These are phyloP conservation scores for Pholis gunnellus DNA, from an alignment of 2,113 vertebrate species.

Conservation along the genomic window DNA sequence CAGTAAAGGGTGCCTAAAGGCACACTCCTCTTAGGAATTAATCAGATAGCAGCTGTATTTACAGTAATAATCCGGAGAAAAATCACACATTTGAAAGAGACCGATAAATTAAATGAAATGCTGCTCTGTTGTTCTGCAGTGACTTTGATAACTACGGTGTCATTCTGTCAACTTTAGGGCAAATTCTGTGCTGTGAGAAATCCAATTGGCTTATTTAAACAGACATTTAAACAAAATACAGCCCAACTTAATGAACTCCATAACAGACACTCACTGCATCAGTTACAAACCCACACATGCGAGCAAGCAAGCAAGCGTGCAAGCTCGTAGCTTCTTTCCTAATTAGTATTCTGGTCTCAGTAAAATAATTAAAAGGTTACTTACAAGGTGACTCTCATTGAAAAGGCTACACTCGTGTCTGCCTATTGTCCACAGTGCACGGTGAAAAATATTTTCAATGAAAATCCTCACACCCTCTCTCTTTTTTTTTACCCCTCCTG, in stretches of 20 bases:
- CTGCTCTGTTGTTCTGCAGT: not conserved
- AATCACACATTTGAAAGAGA: not conserved
- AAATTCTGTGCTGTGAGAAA: not conserved
- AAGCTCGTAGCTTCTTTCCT: not conserved
- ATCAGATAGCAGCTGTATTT: not conserved
- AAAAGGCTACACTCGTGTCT: constrained; percentile 46
- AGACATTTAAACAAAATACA: not conserved
- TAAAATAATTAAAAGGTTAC: constrained; percentile 62
- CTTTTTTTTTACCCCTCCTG: constrained; percentile 47
- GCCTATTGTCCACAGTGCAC: constrained; percentile 58
- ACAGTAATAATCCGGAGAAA: not conserved
- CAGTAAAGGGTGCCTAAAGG: not conserved
- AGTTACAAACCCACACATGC: constrained; percentile 23
- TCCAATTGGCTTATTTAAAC: not conserved
- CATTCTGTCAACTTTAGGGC: not conserved
- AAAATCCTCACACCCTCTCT: constrained; percentile 61
- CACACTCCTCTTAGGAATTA: not conserved
- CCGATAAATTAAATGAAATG: not conserved
- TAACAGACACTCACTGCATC: constrained; percentile 12
- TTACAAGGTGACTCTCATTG: constrained; percentile 71
- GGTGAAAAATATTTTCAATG: constrained; percentile 64
- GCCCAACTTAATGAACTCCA: constrained; percentile 43
- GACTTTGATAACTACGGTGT: not conserved
- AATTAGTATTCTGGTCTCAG: constrained; percentile 2
- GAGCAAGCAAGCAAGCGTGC: not conserved